Evolutionary conservation across 2,888 invertebrate genomes (phyloP), one percentile per base, ranked within the genome.

Genomic region (Harpagoxenus sublaevis): DNA sequence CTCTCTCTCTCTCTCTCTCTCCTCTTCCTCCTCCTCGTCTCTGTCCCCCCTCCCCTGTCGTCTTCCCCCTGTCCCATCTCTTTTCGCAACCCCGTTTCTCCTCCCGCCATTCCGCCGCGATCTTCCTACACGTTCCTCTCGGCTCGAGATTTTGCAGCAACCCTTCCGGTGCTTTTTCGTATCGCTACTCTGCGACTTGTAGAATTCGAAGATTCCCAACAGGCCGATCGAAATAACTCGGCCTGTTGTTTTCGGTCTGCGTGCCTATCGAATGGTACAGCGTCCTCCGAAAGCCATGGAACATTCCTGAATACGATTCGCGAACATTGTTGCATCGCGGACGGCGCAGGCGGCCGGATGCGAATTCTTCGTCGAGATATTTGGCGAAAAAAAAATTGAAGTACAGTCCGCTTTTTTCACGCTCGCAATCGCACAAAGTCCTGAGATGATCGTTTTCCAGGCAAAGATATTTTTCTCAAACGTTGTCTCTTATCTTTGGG

Each of bases 161-260:
- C 66, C 75, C 70, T 86, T 85, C 35, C 51, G 31, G 48, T 66
- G 78, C 39, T 81, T 66, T 85, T 83, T 35, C 68, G n/a, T 83
- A 39, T 70, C 63, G 60, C 45, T 55, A 28, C 42, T 48, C 42
- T 28, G 66, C 60, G 60, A 81, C 79, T 81, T 81, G 79, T 81
- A 81, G 79, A 81, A 81, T 81, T 60, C 73, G 73, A 81, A 62
- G 73, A 81, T 81, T 81, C 73, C 48, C 73, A 60, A 73, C 79
- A 23, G 35, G 15, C 70, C 60, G 73, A 73, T 81, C 79, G 79
- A 79, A 79, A 79, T 79, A 79, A 71, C 79, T 79, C 73, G 71
- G 60, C 73, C 78, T 81, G 73, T 81, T 81, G 73, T 81, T 81
- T 81, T 81, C 79, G 60, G 79, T 73, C 60, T 62, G 73, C 79